Conservation (phyloP, 2,888 invertebrate genomes). For the Sphaerophoria taeniata region DNA sequence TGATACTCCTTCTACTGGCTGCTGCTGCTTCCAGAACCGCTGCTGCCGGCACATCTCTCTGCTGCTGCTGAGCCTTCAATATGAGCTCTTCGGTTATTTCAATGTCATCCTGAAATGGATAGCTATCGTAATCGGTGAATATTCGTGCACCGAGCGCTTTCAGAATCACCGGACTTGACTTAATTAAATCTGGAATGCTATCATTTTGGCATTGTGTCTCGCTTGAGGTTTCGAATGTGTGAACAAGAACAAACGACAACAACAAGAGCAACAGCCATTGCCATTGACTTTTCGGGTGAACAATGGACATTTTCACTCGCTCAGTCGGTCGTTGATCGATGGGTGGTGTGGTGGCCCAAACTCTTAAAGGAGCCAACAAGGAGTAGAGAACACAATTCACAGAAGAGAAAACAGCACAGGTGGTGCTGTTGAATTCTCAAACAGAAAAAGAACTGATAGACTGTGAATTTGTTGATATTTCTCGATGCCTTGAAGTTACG, state of each 20-base stretch:
- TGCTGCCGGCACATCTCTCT: slow-evolving; percentile 55
- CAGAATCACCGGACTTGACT: slow-evolving; percentile 82
- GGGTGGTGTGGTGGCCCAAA: too few species aligned
- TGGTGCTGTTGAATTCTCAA: slow-evolving; percentile 14
- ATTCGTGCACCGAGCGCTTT: slow-evolving; percentile 82
- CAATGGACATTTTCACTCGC: slow-evolving; percentile 65
- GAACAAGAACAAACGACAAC: slow-evolving; percentile 71
- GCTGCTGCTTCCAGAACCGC: slow-evolving; percentile 26
- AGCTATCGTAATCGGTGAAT: slow-evolving; percentile 79
- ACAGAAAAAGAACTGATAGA: slow-evolving; percentile 42
- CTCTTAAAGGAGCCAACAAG: background rate
- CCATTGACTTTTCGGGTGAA: slow-evolving; percentile 71
- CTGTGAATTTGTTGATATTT: slow-evolving; percentile 56
- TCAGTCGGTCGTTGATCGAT: too few species aligned
- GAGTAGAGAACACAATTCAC: background rate
- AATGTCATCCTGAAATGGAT: slow-evolving; percentile 72
- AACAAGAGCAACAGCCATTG: slow-evolving; percentile 69
- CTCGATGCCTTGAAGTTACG: slow-evolving; percentile 56
- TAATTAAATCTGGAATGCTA: slow-evolving; percentile 81
- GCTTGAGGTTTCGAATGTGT: slow-evolving; percentile 62
- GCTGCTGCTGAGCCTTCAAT: slow-evolving; percentile 56
- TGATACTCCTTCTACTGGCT: slow-evolving; percentile 24
- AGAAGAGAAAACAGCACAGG: slow-evolving; percentile 14
- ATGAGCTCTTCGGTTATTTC: slow-evolving; percentile 70
- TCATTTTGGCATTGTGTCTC: slow-evolving; percentile 79